Evolutionary conservation across 2,888 invertebrate species (phyloP).

Genomic region (Harpalus rubripes): DNA sequence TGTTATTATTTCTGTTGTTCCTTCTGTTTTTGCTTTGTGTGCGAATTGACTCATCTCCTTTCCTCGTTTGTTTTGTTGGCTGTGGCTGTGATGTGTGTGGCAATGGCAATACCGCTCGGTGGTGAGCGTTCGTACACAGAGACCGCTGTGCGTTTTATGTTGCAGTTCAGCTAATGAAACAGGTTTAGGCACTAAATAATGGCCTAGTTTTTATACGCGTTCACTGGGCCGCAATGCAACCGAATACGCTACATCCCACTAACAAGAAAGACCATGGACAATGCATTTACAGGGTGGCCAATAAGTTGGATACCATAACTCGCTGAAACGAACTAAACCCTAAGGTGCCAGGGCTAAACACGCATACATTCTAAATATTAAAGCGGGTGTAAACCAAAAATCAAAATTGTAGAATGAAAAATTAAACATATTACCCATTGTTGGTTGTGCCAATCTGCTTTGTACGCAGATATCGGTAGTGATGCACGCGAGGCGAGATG

Average conservation of each 20-base stretch:
- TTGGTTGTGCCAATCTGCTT: too few relatives aligned
- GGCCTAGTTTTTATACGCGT: conserved; percentile 71
- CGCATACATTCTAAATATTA: too few relatives aligned
- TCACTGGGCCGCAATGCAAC: conserved; percentile 47
- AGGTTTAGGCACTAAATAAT: conserved; percentile 71
- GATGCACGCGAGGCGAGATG: too few relatives aligned
- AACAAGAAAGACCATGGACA: background rate
- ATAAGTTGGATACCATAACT: too few relatives aligned
- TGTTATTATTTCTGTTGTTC: too few relatives aligned
- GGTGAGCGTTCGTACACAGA: conserved; percentile 21
- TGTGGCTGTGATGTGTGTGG: conserved; percentile 18
- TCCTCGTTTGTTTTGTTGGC: background rate
- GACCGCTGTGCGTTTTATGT: conserved; percentile 57
- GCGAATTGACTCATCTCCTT: background rate
- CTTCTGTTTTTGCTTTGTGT: background rate
- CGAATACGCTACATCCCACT: conserved; percentile 18
- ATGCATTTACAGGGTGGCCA: too few relatives aligned
- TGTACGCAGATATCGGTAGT: too few relatives aligned
- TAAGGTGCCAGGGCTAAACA: too few relatives aligned
- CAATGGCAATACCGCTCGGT: background rate
- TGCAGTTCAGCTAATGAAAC: conserved; percentile 69
- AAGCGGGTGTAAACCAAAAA: too few relatives aligned
- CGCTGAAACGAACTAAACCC: too few relatives aligned
- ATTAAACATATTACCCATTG: too few relatives aligned
- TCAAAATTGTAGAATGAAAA: too few relatives aligned